A percentile compares a stretch with the other conserved stretches of the same genome.
phyloP scores from a whole-genome alignment of 1,140 invertebrate species.

The Aphelinus certus region DNA sequence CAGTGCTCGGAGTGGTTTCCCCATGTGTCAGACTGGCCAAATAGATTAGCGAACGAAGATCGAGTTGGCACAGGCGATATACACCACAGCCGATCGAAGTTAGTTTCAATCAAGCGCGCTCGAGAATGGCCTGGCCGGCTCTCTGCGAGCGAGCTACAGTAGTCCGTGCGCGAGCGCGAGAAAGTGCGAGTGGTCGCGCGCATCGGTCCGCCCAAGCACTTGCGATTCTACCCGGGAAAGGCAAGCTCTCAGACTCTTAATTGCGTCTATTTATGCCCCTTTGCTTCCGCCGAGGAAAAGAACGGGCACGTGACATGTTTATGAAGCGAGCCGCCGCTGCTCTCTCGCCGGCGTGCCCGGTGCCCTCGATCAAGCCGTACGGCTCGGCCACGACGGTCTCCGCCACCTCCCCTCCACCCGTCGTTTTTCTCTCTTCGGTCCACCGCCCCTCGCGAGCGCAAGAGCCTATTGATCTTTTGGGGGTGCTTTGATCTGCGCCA shows the following conservation, averaged over 20 bases:
- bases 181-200: neutral
- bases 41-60: too few relatives aligned
- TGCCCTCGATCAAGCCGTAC: conserved; percentile 60
- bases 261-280: conserved; percentile 65
- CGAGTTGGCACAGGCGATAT: too few relatives aligned
- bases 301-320: conserved; percentile 64
- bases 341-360: conserved; percentile 37
- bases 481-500: conserved; percentile 61
- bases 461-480: conserved; percentile 60
- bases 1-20: too few relatives aligned
- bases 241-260: conserved; percentile 50
- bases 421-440: conserved; percentile 17
- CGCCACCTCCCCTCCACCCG: neutral
- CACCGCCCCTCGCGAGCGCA: conserved; percentile 45
- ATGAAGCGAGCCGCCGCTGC: conserved; percentile 61
- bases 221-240: neutral
- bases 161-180: neutral
- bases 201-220: conserved; percentile 6
- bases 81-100: neutral
- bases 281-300: conserved; percentile 54
- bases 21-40: too few relatives aligned
- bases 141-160: neutral
- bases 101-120: conserved; percentile 16
- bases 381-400: neutral
- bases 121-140: neutral